These are phyloP conservation scores for Dendrocincla tyrannina DNA, from an alignment of 2,797 vertebrate species.

Conservation along the genomic window DNA sequence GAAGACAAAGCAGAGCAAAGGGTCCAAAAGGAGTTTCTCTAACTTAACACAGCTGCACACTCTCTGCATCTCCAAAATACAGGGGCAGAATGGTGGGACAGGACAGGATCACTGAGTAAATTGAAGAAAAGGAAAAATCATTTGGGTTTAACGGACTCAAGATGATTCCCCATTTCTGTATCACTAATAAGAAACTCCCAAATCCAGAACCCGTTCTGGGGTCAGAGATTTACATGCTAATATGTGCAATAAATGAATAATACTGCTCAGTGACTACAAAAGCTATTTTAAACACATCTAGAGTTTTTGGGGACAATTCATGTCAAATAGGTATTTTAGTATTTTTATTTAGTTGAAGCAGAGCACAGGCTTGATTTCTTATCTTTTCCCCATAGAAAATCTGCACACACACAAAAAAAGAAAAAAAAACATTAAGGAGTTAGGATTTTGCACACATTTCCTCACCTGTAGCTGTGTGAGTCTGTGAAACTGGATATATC, in stretches of 20 bases:
- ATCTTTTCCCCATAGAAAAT: background rate
- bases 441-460: background rate
- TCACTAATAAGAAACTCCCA: background rate
- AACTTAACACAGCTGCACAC: background rate
- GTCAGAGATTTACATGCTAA: background rate
- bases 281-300: background rate
- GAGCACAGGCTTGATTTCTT: background rate
- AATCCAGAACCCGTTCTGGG: background rate
- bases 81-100: background rate
- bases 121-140: background rate
- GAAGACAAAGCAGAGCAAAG: slow-evolving; percentile 10
- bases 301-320: background rate
- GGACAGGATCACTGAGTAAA: background rate
- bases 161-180: background rate
- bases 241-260: background rate
- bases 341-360: background rate
- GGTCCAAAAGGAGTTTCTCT: background rate
- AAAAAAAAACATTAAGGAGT: background rate
- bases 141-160: background rate
- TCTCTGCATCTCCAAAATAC: background rate
- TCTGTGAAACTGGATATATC: slow-evolving; percentile 90
- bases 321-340: background rate
- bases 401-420: background rate
- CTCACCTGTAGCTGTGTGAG: slow-evolving; percentile 93
- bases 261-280: background rate